Base-by-base conservation (phyloP, 2,888 invertebrate species). In the Aphidoletes aphidimyza region DNA sequence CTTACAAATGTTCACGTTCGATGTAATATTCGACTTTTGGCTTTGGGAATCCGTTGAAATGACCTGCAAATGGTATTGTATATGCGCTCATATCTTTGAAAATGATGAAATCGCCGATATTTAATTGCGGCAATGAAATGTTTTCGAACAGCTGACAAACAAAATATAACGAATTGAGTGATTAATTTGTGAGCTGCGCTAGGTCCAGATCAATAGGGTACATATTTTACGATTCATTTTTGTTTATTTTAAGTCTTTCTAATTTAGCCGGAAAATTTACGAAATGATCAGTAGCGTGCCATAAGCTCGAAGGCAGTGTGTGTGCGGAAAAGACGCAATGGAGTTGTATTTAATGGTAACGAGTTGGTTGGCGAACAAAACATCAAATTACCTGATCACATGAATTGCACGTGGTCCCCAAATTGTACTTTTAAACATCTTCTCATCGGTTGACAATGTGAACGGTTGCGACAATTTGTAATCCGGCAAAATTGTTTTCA, bases 41-140 rank as follows among this genome's bases (percentile, higher is more conserved):
- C 86, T 95, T 90, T 11, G 95, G 95, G 89, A 98, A 98, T 19
- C 99, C 99, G 91, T 99, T 99, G 91, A 99, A 99, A 6, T 95
- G 92, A 85, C 97, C 96, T 9, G 97, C 97, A 83, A 97, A 96
- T 39, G 97, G 95, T 87, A 97, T 91, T 0, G 99, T 98, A 91
- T 98, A 98, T n/a, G 99, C 99, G 83, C 99, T 99, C 98, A 99
- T 98, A 90, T 98, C 95, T 87, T 94, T 94, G 91, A 97, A 99
- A 86, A 95, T 91, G 83, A 99, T 91, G 95, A 98, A 97, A 87
- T 96, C 95, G 9, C 98, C 98, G 85, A 95, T 91, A 37, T 93
- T 91, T 91, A 97, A 92, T 86, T 94, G 92, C 0, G 96, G 95
- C 86, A 97, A 90, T 85, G 92, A 88, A 84, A 93, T 89, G 86